Percentiles rank a stretch among this genome's conserved stretches.
Evolutionary conservation across 2,113 vertebrate genomes (phyloP).

Genomic region (Apteryx mantelli): DNA sequence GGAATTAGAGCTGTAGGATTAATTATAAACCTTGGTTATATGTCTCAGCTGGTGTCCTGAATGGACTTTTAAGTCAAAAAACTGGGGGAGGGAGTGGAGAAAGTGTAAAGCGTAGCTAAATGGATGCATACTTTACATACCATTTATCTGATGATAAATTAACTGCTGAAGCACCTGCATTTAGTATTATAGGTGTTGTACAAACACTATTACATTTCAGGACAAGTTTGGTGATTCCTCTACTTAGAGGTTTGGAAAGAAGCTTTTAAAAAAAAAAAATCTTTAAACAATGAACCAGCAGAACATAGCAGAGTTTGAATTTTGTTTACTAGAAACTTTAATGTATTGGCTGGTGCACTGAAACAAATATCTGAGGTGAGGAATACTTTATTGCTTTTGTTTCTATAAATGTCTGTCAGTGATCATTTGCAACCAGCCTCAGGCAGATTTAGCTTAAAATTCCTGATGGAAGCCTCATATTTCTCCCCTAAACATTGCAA

Average conservation of each 20-base stretch:
- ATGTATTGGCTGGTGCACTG: neutral
- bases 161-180: neutral
- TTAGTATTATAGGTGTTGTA: neutral
- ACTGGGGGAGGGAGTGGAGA: neutral
- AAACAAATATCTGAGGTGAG: neutral
- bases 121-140: neutral
- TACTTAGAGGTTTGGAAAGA: neutral
- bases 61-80: slow-evolving; percentile 24
- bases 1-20: slow-evolving; percentile 58
- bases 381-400: neutral
- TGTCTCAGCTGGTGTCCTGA: slow-evolving; percentile 7
- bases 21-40: slow-evolving; percentile 28
- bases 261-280: neutral
- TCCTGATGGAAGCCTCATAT: neutral
- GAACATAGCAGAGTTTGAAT: neutral
- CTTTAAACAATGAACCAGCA: neutral
- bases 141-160: neutral
- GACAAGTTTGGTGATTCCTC: neutral
- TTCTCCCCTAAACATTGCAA: neutral
- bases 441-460: neutral
- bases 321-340: neutral
- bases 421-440: neutral
- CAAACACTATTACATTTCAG: neutral
- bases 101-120: neutral
- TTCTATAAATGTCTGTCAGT: neutral